Evolutionary conservation across 1,140 invertebrate genomes (phyloP), one percentile per base, ranked within the genome.

Genomic region (Hyles vespertilio): DNA sequence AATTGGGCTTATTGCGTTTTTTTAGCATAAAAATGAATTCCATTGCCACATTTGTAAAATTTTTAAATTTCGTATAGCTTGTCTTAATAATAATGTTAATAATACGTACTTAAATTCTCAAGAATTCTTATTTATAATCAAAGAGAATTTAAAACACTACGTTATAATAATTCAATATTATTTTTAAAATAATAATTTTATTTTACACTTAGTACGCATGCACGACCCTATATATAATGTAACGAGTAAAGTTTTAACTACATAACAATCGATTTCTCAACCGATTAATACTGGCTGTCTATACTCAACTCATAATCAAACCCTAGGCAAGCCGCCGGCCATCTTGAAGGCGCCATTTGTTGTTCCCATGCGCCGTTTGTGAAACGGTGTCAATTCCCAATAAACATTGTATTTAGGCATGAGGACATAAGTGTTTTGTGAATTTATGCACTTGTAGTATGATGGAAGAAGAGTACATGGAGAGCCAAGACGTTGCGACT

Each of bases 401-500:
- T n/a, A 51, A 54, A 43, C 36, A 66, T 60, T 64, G 36, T 50
- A 52, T 54, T 61, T 51, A 70, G 72, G 68, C 65, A 83, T 83
- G 77, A 69, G 75, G 77, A 81, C 74, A 72, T 74, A 77, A 72
- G 67, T 72, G 65, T 69, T 63, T 72, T 45, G 70, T 73, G 61
- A 51, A 67, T 65, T 56, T 50, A 56, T 68, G 69, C 58, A 55
- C 55, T 58, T 62, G 65, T 58, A 56, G 32, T 57, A 81, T 62
- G 70, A 81, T 86, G 83, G 83, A 84, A 60, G 83, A 86, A 44
- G 83, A 83, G 68, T 86, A 84, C 63, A 84, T 82, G 69, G 81
- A 86, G 51, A 56, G 73, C 5, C 83, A 81, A 61, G 81, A 84
- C 58, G 63, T 71, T 34, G 52, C 49, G 62, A 69, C 74, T 57